Evolutionary conservation across 1,140 invertebrate species (phyloP).

Genomic region (Elymnias hypermnestra): DNA sequence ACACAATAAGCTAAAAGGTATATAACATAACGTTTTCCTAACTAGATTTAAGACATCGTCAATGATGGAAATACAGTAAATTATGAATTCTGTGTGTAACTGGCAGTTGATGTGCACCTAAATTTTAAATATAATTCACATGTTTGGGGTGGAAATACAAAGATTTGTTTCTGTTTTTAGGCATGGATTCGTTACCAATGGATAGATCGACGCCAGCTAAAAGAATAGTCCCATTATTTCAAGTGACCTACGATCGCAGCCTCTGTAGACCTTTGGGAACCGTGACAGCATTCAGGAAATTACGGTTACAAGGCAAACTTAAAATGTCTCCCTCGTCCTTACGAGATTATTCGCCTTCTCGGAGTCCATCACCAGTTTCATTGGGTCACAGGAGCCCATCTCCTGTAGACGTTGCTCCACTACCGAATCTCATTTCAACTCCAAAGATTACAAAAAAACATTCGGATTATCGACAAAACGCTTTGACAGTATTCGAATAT

Average conservation of each 20-base stretch:
- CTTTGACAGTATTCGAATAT: conserved; percentile 53
- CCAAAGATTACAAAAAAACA: conserved; percentile 28
- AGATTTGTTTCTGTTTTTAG: conserved; percentile 65
- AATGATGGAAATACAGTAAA: not conserved
- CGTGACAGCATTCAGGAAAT: conserved; percentile 43
- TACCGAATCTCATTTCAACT: not conserved
- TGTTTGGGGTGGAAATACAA: conserved; percentile 20
- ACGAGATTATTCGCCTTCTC: conserved; percentile 30
- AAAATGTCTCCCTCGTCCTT: conserved; percentile 3
- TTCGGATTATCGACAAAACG: conserved; percentile 49
- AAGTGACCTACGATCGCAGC: conserved; percentile 61
- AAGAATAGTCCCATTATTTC: conserved; percentile 69
- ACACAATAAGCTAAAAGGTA: not conserved
- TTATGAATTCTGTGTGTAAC: not conserved
- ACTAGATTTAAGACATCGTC: not conserved
- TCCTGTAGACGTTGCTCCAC: conserved; percentile 11
- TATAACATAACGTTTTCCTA: no score
- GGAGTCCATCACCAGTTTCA: conserved; percentile 38
- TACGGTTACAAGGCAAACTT: conserved; percentile 24
- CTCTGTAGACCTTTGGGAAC: conserved; percentile 61
- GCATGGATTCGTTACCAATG: conserved; percentile 34
- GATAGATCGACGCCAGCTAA: conserved; percentile 58
- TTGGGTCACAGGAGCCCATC: conserved; percentile 7
- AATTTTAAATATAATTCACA: conserved; percentile 20
- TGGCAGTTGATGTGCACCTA: conserved; percentile 19